Base-by-base conservation (phyloP, 2,113 vertebrate species). In the Cyprinodon brontotheroides region DNA sequence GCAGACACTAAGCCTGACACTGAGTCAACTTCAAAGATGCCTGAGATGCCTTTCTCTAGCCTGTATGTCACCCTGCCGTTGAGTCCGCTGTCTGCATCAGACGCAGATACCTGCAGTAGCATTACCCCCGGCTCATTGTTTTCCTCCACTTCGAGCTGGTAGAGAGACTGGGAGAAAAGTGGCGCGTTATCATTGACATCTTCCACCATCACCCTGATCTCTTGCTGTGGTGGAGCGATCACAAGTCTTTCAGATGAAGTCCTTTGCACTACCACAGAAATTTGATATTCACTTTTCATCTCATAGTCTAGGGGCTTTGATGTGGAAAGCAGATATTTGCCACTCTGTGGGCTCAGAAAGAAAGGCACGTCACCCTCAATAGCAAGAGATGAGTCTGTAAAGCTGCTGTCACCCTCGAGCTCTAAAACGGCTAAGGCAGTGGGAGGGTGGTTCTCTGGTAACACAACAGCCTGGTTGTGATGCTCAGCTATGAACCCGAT, bases 141-240 rank as follows among this genome's bases (percentile, higher is more conserved):
- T 89, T 95, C 94, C 65, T 85, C 87, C 70, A 94, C 81, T 47
- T 89, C 79, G 17, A 86, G 68, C 65, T 92, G 53, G 69, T 94
- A 94, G 39, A 65, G 72, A 62, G 75, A 57, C 39, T 89, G 82
- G 59, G 67, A 48, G 65, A 95, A 95, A 73, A 69, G 79, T 43
- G 94, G 94, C 3, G 83, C 74, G 45, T 95, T 95, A 83, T 94
- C 94, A 39, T 94, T 95, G 79, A 92, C 86, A 81, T 95, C 93
- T 82, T 82, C 68, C 82, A 94, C 90, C 68, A 40, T 9, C 68
- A 94, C 87, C 59, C 72, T 84, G 75, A 95, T 88, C 75, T 86
- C 74, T 64, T 39, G 76, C 60, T 76, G 85, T 14, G 79, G 86
- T 40, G 64, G 48, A 15, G 70, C 4, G 4, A 60, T 75, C 40